Base-by-base conservation (phyloP, 2,888 invertebrate genomes). In the Cylindroiulus punctatus region DNA sequence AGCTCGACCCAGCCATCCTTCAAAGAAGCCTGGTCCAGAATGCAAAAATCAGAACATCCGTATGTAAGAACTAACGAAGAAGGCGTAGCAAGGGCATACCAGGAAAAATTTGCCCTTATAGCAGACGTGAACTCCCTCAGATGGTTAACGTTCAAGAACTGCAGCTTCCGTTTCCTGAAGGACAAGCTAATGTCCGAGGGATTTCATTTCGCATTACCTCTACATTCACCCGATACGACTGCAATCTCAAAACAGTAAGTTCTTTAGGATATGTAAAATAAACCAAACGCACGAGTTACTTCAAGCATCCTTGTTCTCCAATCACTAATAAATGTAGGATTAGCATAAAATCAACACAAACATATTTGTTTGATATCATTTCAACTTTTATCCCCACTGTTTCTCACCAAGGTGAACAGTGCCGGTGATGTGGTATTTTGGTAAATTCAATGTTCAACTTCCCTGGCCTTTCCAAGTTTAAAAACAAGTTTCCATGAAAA, bases 121-220 rank as follows among this genome's bases (percentile, higher is more conserved):
- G 65, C 65, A 65, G 65, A 65, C 65, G 26, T 65, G 26, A 65
- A 65, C 10, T 65, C 65, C 65, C 65, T 65, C 10, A 65, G 65
- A 26, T 65, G 65, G 65, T n/a, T 65, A 26, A 65, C 65, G 10
- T 65, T 65, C 14, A 65, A 65, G n/a, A 65, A 65, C 22, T 65
- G 65, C 65, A 65, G 65, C 26, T 65, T 65, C 26, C 65, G 65
- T 8, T 12, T 65, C 14, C n/a, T 65, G 26, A 65, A 65, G 26
- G 65, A 65, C 10, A 65, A 8, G 12, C 65, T 65, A 12, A 12
- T 65, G 65, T 8, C 26, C 7, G 65, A 65, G 26, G 65, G 26
- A 1, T 26, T 65, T 65, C 65, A 65, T 26, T 65, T 65, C 10
- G 65, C 26, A 1, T 65, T 65, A 26, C 65, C 65, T 0, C 65